Percentiles rank a stretch among this genome's conserved stretches.
Conservation (phyloP, 2,888 invertebrate species). For the Lutraria lutraria region DNA sequence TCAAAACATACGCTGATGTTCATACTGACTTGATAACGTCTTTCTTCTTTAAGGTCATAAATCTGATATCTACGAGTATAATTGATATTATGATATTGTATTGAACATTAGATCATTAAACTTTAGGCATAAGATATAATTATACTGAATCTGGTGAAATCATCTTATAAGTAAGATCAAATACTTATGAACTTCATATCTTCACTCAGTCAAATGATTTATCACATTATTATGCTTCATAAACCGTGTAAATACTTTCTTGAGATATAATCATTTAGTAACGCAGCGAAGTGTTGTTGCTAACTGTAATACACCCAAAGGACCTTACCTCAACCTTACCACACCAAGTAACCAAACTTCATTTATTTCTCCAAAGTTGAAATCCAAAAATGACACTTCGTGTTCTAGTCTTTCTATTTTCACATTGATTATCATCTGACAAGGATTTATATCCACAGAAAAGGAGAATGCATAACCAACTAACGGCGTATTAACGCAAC, state of each 20-base stretch:
- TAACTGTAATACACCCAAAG: too few relatives aligned
- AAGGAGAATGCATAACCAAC: constrained; percentile 40
- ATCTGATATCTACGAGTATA: constrained; percentile 46
- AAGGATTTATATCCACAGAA: constrained; percentile 52
- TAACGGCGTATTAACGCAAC: constrained; percentile 37
- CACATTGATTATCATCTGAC: constrained; percentile 36
- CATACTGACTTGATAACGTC: constrained; percentile 61
- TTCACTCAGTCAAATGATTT: too few relatives aligned
- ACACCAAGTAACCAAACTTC: constrained; percentile 59
- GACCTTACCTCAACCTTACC: constrained; percentile 45
- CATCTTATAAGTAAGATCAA: too few relatives aligned
- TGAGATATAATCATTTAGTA: too few relatives aligned
- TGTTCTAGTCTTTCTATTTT: constrained; percentile 46
- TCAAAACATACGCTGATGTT: constrained; percentile 66
- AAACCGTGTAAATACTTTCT: too few relatives aligned
- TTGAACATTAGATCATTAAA: too few relatives aligned
- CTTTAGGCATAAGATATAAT: too few relatives aligned
- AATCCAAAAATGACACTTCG: constrained; percentile 47
- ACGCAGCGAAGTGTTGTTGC: too few relatives aligned
- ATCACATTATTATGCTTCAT: too few relatives aligned
- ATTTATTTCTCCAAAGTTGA: constrained; percentile 48
- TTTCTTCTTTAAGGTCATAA: constrained; percentile 59
- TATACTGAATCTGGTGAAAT: too few relatives aligned
- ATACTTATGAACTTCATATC: too few relatives aligned
- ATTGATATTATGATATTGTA: not conserved